These are phyloP conservation scores for Arion vulgaris DNA, from an alignment of 1,140 invertebrate genomes.

Conservation along the genomic window DNA sequence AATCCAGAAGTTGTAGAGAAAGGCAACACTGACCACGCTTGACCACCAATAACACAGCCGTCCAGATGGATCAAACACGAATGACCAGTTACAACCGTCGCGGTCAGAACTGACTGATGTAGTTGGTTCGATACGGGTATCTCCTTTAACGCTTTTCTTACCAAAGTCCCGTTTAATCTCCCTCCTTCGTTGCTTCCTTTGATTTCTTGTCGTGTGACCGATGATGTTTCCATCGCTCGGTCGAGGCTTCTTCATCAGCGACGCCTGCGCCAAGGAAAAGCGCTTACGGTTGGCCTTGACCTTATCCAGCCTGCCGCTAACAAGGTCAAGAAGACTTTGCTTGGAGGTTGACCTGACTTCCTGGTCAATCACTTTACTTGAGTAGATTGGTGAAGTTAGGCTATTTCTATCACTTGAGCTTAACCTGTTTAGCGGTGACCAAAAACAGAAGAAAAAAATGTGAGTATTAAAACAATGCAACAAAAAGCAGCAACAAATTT, in stretches of 20 bases:
- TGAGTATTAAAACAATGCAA: neutral
- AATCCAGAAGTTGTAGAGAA: slow-evolving; percentile 97
- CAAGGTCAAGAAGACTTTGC: slow-evolving; percentile 79
- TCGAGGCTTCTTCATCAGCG: slow-evolving; percentile 68
- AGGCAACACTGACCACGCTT: slow-evolving; percentile 92
- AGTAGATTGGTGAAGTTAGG: slow-evolving; percentile 66
- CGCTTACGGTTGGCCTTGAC: slow-evolving; percentile 67
- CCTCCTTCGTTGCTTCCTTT: slow-evolving; percentile 66
- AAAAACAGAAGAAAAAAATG: slow-evolving; percentile 6
- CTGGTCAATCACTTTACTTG: slow-evolving; percentile 63
- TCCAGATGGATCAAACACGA: slow-evolving; percentile 73
- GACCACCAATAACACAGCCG: slow-evolving; percentile 74
- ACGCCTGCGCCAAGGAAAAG: slow-evolving; percentile 59
- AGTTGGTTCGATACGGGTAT: slow-evolving; percentile 58
- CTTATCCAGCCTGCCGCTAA: slow-evolving; percentile 78
- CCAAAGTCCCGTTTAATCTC: slow-evolving; percentile 70
- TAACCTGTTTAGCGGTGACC: slow-evolving; percentile 33
- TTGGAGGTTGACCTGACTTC: slow-evolving; percentile 75
- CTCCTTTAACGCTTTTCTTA: slow-evolving; percentile 63
- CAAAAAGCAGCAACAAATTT: neutral
- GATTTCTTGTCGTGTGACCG: slow-evolving; percentile 59
- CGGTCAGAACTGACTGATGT: slow-evolving; percentile 70
- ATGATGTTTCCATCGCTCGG: slow-evolving; percentile 59
- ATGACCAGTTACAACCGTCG: slow-evolving; percentile 81
- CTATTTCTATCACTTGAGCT: slow-evolving; percentile 68